phyloP scores from a whole-genome alignment of 2,797 vertebrate genomes.

The Delichon dasypus region DNA sequence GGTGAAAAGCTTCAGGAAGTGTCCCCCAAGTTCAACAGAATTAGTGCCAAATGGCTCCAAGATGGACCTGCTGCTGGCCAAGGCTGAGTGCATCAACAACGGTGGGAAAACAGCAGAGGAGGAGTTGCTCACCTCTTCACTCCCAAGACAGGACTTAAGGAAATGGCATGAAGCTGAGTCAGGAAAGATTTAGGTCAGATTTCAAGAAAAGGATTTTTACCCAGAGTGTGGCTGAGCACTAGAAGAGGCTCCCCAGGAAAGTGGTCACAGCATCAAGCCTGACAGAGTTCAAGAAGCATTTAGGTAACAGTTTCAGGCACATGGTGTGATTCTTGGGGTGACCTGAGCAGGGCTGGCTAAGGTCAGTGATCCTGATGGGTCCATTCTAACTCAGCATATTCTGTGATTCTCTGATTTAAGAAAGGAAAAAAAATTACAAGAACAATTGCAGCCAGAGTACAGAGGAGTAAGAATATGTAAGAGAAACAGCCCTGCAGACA shows the following conservation, averaged over 20 bases:
- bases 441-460: not conserved
- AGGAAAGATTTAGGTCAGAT: rapidly evolving
- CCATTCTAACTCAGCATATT: not conserved
- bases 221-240: no score
- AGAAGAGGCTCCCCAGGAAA: not conserved
- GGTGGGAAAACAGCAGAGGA: not conserved
- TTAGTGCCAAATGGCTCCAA: not conserved
- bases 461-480: not conserved
- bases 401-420: not conserved
- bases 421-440: not conserved
- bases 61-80: not conserved
- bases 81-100: rapidly evolving
- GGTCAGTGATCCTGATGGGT: not conserved
- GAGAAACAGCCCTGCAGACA: not conserved
- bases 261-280: not conserved
- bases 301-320: not conserved
- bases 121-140: not conserved
- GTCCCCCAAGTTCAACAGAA: not conserved
- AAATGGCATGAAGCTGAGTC: not conserved
- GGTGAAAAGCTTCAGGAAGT: not conserved
- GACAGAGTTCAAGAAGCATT: not conserved
- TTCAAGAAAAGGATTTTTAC: not conserved
- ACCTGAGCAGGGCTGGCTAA: no score
- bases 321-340: not conserved
- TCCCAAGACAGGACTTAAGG: not conserved